Conservation (phyloP, 2,113 vertebrate species). For the Ptilorrhoa leucosticta region DNA sequence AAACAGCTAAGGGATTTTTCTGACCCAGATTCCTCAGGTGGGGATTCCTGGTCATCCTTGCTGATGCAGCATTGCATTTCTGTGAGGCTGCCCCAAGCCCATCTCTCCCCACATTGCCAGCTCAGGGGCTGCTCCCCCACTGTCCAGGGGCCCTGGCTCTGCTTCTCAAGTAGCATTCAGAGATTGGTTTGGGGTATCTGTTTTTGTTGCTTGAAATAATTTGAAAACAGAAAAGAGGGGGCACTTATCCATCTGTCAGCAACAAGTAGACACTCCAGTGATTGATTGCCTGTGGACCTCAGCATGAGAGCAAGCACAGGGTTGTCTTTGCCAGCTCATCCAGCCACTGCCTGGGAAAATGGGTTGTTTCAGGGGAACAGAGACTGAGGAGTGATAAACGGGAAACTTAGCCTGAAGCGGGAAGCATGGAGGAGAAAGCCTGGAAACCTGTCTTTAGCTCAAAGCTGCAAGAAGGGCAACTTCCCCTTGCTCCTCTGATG, state of each 20-base stretch:
- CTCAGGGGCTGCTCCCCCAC: not conserved
- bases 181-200: not conserved
- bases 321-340: not conserved
- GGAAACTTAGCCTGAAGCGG: not conserved
- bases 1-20: not conserved
- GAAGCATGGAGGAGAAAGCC: not conserved
- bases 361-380: not conserved
- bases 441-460: not conserved
- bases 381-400: not conserved
- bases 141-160: not conserved
- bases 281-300: not conserved
- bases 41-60: not conserved
- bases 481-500: not conserved
- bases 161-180: not conserved
- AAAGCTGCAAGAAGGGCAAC: not conserved
- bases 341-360: not conserved
- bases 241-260: not conserved
- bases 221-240: not conserved
- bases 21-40: not conserved
- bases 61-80: accelerated
- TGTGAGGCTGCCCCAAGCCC: not conserved
- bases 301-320: not conserved
- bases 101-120: accelerated
- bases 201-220: not conserved
- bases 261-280: not conserved